phyloP scores from a whole-genome alignment of 2,888 invertebrate genomes.

The Nephrocerus scutellatus region DNA sequence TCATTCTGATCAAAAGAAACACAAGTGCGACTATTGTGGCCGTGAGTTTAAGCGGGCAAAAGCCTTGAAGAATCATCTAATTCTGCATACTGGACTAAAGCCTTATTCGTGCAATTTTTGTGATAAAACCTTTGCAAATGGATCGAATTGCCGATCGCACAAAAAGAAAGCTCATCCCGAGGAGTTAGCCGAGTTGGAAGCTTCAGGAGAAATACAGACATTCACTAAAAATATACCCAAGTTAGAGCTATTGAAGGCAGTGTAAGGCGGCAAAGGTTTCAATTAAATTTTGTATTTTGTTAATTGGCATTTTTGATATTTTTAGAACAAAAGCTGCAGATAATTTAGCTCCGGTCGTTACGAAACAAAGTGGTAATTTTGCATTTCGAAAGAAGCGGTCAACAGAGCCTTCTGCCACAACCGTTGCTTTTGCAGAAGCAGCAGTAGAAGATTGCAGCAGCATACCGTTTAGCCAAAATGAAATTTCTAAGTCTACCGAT shows the following conservation, averaged over 20 bases:
- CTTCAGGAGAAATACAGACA: constrained; percentile 37
- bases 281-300: constrained; percentile 1
- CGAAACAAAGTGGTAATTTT: constrained; percentile 39
- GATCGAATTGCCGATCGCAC: constrained; percentile 46
- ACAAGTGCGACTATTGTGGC: constrained; percentile 43
- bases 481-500: too few species aligned
- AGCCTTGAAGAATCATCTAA: constrained; percentile 45
- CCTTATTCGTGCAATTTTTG: constrained; percentile 47
- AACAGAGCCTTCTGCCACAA: too few species aligned
- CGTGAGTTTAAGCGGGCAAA: constrained; percentile 45
- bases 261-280: constrained; percentile 28
- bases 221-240: constrained; percentile 45
- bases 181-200: constrained; percentile 45
- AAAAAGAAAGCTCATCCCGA: constrained; percentile 46
- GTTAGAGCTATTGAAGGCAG: constrained; percentile 41
- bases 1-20: constrained; percentile 42
- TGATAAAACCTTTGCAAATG: constrained; percentile 47
- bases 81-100: constrained; percentile 44
- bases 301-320: neutral
- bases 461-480: too few species aligned
- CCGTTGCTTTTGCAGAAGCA: too few species aligned
- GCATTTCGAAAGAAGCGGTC: constrained; percentile 41
- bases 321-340: constrained; percentile 37
- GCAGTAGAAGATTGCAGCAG: too few species aligned
- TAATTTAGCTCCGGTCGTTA: constrained; percentile 38